These are phyloP conservation scores for Scaptomyza montana DNA, from an alignment of 1,140 invertebrate genomes.

Conservation along the genomic window DNA sequence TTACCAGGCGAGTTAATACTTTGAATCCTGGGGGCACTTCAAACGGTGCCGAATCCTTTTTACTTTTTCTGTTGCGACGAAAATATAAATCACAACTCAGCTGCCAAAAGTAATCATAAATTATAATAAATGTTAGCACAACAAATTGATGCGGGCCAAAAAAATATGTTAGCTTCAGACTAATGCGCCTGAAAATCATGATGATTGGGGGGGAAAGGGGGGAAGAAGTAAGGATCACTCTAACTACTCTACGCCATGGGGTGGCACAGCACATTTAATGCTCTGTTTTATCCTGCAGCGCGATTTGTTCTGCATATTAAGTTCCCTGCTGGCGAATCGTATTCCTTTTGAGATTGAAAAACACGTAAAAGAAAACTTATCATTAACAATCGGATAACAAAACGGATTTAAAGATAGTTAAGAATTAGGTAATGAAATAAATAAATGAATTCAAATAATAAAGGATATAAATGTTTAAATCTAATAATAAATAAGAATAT, in stretches of 20 bases:
- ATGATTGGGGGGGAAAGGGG: neutral
- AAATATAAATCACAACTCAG: slow-evolving; percentile 62
- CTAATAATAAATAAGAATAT: too few relatives aligned
- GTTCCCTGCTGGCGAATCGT: slow-evolving; percentile 25
- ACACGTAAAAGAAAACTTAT: neutral
- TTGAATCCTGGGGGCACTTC: slow-evolving; percentile 25
- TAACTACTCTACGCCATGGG: slow-evolving; percentile 21
- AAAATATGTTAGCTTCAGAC: slow-evolving; percentile 7
- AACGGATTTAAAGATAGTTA: too few relatives aligned
- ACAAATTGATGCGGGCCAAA: slow-evolving; percentile 64
- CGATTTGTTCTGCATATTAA: slow-evolving; percentile 60
- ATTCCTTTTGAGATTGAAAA: slow-evolving; percentile 7
- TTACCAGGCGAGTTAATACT: slow-evolving; percentile 61
- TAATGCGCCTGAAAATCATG: slow-evolving; percentile 44
- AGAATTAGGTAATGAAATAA: too few relatives aligned
- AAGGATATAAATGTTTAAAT: too few relatives aligned
- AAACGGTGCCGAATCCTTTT: slow-evolving; percentile 65
- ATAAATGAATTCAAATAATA: too few relatives aligned
- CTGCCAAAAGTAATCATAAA: slow-evolving; percentile 71
- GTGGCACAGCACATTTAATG: slow-evolving; percentile 14
- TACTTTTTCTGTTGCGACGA: slow-evolving; percentile 29
- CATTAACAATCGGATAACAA: too few relatives aligned
- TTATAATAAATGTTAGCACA: slow-evolving; percentile 74
- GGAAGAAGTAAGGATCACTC: neutral
- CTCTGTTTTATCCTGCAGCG: slow-evolving; percentile 35